These are phyloP conservation scores for Melanostigma gelatinosum DNA, from an alignment of 2,113 vertebrate genomes.

Conservation along the genomic window DNA sequence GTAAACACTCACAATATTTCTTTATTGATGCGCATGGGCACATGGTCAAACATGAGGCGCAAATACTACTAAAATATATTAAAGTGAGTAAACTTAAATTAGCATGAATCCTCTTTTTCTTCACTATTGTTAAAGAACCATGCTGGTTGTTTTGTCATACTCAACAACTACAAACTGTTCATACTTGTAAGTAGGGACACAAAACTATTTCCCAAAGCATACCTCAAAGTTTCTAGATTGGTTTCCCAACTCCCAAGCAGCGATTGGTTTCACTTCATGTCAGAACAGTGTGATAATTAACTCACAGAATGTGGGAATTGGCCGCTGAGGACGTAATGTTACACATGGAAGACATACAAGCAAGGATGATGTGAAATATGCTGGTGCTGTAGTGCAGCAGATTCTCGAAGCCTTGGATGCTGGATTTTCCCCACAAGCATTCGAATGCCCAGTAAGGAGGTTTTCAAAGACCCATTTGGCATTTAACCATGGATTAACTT, in stretches of 20 bases:
- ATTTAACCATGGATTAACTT: background rate
- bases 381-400: background rate
- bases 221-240: slow-evolving; percentile 7
- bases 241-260: background rate
- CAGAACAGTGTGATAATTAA: background rate
- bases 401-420: background rate
- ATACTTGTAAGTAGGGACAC: background rate
- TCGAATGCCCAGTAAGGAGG: background rate
- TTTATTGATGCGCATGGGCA: slow-evolving; percentile 48
- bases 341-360: background rate
- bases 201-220: slow-evolving; percentile 36
- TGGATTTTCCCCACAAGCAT: slow-evolving; percentile 12
- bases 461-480: slow-evolving; percentile 5
- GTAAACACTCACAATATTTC: slow-evolving; percentile 18
- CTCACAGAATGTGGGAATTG: background rate
- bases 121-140: slow-evolving; percentile 24
- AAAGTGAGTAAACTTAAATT: slow-evolving; percentile 9
- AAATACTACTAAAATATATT: slow-evolving; percentile 1
- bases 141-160: slow-evolving; percentile 18
- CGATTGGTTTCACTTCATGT: background rate
- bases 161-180: background rate
- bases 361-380: background rate
- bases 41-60: slow-evolving; percentile 17
- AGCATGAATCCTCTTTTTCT: slow-evolving; percentile 38
- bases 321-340: background rate